Evolutionary conservation across 2,888 invertebrate genomes (phyloP).

Genomic region (Flabesymbios commensalis): DNA sequence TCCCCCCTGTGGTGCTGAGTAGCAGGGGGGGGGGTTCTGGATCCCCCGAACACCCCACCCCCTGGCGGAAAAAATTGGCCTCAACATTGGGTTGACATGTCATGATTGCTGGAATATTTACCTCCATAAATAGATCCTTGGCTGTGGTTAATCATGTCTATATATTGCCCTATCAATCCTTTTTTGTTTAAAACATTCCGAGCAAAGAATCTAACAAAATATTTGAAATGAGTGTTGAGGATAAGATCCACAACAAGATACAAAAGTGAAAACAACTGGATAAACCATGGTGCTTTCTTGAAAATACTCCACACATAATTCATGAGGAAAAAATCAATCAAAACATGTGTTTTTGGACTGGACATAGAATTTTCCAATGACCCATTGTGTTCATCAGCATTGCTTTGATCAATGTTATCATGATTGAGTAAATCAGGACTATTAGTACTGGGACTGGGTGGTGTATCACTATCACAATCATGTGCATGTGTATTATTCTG

Average conservation of each 20-base stretch:
- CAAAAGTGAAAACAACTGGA: constrained; percentile 40
- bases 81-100: too few relatives aligned
- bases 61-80: too few relatives aligned
- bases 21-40: too few relatives aligned
- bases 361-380: neutral
- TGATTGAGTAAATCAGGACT: neutral
- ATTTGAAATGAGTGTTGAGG: constrained; percentile 34
- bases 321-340: constrained; percentile 44
- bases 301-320: constrained; percentile 41
- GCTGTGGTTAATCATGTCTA: constrained; percentile 42
- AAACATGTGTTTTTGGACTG: constrained; percentile 30
- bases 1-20: too few relatives aligned
- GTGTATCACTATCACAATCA: neutral
- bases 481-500: neutral
- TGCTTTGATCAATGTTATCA: neutral
- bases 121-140: constrained; percentile 45
- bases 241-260: constrained; percentile 40
- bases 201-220: constrained; percentile 40
- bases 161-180: constrained; percentile 43
- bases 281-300: constrained; percentile 43
- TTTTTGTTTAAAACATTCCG: constrained; percentile 35
- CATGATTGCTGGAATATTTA: constrained; percentile 18
- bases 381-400: neutral
- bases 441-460: neutral
- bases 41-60: too few relatives aligned